These are phyloP conservation scores for Belonocnema kinseyi DNA, from an alignment of 1,140 invertebrate genomes.

Conservation along the genomic window DNA sequence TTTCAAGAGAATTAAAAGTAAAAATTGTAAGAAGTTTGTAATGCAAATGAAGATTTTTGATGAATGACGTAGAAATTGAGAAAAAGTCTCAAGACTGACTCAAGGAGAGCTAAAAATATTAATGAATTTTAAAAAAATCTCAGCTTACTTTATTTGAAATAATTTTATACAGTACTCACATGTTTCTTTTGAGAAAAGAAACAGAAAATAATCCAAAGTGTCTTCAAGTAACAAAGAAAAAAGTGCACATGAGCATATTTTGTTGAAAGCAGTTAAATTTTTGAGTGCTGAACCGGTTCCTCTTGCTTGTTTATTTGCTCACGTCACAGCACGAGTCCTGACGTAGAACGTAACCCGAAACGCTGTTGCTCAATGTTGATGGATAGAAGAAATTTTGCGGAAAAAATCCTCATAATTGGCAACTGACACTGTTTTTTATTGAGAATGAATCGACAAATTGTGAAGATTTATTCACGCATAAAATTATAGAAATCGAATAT, in stretches of 20 bases:
- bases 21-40: neutral
- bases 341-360: neutral
- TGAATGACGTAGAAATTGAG: neutral
- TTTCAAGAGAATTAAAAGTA: neutral
- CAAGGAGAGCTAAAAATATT: conserved; percentile 9
- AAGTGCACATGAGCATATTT: neutral
- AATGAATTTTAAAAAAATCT: no score
- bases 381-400: neutral
- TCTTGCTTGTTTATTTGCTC: conserved; percentile 8
- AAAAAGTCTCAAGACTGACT: neutral
- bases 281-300: neutral
- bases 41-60: neutral
- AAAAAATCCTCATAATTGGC: neutral
- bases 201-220: neutral
- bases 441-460: neutral
- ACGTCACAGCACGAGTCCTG: conserved; percentile 10
- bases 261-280: neutral
- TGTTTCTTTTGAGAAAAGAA: no score
- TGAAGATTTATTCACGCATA: neutral
- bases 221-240: neutral
- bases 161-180: no score
- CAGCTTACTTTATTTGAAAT: no score
- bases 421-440: neutral
- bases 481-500: neutral
- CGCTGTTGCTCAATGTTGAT: neutral